These are phyloP conservation scores for Hypercompe scribonia DNA, from an alignment of 2,888 invertebrate species.

Conservation along the genomic window DNA sequence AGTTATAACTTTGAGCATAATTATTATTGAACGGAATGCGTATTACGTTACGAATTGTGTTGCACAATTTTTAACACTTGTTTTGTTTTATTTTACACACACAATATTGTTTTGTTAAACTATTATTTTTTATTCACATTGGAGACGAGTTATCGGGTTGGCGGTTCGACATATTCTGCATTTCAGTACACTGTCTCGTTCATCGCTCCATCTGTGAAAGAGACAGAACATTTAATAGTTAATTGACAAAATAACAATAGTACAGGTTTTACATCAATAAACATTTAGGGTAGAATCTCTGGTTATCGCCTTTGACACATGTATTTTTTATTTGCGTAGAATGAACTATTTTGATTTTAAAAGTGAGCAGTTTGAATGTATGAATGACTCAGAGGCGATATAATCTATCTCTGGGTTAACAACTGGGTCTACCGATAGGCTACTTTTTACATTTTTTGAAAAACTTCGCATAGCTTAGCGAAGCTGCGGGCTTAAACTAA, in stretches of 20 bases:
- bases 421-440: not conserved
- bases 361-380: too few species aligned
- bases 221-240: conserved; percentile 62
- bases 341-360: not conserved
- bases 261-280: conserved; percentile 49
- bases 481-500: too few species aligned
- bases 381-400: too few species aligned
- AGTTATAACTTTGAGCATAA: conserved; percentile 52
- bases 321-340: not conserved
- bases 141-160: conserved; percentile 53
- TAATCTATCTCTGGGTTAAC: too few species aligned
- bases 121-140: conserved; percentile 45
- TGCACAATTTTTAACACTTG: conserved; percentile 41
- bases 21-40: conserved; percentile 52
- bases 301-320: conserved; percentile 19
- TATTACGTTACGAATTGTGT: conserved; percentile 30
- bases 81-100: conserved; percentile 17
- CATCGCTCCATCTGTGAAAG: conserved; percentile 69
- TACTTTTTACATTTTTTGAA: too few species aligned
- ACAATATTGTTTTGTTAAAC: conserved; percentile 19
- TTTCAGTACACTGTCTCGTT: conserved; percentile 50
- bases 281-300: conserved; percentile 42
- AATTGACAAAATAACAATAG: conserved; percentile 64
- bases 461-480: too few species aligned
- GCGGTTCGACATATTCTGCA: conserved; percentile 52